A percentile compares a stretch with the other conserved stretches of the same genome.
Conservation (phyloP, 2,113 vertebrate genomes). For the Megalops atlanticus region DNA sequence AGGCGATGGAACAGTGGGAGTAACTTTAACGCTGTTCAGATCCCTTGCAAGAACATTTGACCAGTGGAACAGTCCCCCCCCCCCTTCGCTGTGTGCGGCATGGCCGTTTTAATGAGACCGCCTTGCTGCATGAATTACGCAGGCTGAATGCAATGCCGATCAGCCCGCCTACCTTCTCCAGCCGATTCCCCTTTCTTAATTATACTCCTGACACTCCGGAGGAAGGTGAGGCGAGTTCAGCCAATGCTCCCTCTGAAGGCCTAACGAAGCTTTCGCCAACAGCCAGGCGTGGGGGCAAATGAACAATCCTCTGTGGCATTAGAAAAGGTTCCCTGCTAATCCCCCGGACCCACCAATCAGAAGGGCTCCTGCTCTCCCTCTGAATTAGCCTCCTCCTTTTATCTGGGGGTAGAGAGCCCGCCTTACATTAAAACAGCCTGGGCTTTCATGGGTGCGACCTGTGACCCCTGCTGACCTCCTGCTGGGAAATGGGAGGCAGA, state of each 20-base stretch:
- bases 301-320: neutral
- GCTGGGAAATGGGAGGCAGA: too few species aligned
- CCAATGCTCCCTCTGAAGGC: neutral
- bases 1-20: neutral
- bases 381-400: too few species aligned
- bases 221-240: neutral
- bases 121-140: neutral
- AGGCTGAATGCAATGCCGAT: neutral
- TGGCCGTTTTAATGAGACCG: neutral
- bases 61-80: neutral
- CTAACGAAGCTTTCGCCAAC: neutral
- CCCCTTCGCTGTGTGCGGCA: neutral
- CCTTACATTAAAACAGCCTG: neutral
- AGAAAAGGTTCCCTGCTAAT: neutral
- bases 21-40: neutral
- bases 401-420: too few species aligned
- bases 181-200: neutral
- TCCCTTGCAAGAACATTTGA: constrained; percentile 5
- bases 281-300: neutral
- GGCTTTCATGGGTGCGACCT: too few species aligned
- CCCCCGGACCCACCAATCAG: neutral
- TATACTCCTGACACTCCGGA: neutral
- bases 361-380: neutral
- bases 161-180: neutral
- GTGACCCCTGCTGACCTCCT: too few species aligned